Evolutionary conservation across 2,888 invertebrate genomes (phyloP).

Genomic region (Ophonus ardosiacus): DNA sequence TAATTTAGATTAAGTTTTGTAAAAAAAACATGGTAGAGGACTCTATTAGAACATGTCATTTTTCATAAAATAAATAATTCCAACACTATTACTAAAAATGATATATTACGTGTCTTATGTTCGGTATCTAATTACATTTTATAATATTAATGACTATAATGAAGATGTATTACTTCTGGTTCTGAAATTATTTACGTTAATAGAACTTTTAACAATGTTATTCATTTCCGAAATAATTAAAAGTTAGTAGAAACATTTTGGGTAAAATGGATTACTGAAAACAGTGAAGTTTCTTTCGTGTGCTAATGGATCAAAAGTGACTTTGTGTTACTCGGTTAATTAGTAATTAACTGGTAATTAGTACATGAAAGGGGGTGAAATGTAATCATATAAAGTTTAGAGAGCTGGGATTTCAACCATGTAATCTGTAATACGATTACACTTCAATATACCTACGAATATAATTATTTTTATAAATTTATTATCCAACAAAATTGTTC

Average conservation of each 20-base stretch:
- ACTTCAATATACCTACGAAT: too few relatives aligned
- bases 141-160: neutral
- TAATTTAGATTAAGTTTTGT: too few relatives aligned
- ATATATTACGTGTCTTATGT: too few relatives aligned
- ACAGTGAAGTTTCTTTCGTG: neutral
- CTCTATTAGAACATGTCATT: too few relatives aligned
- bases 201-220: neutral
- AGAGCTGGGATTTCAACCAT: too few relatives aligned
- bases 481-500: too few relatives aligned
- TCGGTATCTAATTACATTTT: neutral
- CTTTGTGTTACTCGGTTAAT: neutral
- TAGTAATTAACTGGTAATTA: constrained; percentile 41
- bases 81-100: too few relatives aligned
- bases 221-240: neutral
- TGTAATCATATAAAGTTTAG: neutral
- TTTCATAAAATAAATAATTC: too few relatives aligned
- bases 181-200: neutral
- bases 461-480: too few relatives aligned
- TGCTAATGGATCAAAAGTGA: neutral
- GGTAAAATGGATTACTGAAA: neutral
- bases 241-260: neutral
- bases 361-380: constrained; percentile 20
- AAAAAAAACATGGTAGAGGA: too few relatives aligned
- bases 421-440: too few relatives aligned
- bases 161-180: neutral